A percentile compares a stretch with the other conserved stretches of the same genome.
These are phyloP conservation scores for Blennius ocellaris DNA, from an alignment of 2,113 vertebrate species.

Conservation along the genomic window DNA sequence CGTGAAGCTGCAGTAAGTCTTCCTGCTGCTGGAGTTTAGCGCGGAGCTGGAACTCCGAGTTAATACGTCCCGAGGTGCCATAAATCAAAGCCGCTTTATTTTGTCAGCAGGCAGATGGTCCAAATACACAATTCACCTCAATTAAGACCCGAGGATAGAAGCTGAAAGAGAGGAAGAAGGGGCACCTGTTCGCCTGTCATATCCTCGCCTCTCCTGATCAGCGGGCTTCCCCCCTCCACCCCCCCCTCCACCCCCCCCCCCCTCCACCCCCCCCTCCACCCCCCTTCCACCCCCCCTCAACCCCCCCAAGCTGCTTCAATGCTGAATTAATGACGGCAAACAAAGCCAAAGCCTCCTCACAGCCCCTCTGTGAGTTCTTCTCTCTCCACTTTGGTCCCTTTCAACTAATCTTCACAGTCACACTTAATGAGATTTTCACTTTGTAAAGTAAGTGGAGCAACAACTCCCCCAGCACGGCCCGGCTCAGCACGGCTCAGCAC, in stretches of 20 bases:
- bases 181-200: constrained; percentile 78
- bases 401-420: constrained; percentile 83
- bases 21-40: constrained; percentile 4
- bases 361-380: constrained; percentile 74
- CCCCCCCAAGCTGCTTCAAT: constrained; percentile 64
- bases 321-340: constrained; percentile 79
- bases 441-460: constrained; percentile 79
- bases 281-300: constrained; percentile 37
- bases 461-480: constrained; percentile 62
- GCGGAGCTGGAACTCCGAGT: constrained; percentile 54
- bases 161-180: constrained; percentile 61
- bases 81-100: constrained; percentile 83
- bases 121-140: constrained; percentile 72
- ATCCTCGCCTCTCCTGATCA: constrained; percentile 64
- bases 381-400: constrained; percentile 77
- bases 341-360: constrained; percentile 71
- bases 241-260: constrained; percentile 26
- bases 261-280: neutral
- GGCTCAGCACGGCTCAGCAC: no score
- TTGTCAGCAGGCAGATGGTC: constrained; percentile 83
- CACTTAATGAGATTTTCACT: constrained; percentile 83
- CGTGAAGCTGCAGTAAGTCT: neutral
- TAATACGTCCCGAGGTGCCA: constrained; percentile 78
- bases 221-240: constrained; percentile 47
- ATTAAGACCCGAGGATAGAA: constrained; percentile 68